Evolutionary conservation across 1,140 invertebrate species (phyloP), one percentile per base, ranked within the genome.

Genomic region (Maconellicoccus hirsutus): DNA sequence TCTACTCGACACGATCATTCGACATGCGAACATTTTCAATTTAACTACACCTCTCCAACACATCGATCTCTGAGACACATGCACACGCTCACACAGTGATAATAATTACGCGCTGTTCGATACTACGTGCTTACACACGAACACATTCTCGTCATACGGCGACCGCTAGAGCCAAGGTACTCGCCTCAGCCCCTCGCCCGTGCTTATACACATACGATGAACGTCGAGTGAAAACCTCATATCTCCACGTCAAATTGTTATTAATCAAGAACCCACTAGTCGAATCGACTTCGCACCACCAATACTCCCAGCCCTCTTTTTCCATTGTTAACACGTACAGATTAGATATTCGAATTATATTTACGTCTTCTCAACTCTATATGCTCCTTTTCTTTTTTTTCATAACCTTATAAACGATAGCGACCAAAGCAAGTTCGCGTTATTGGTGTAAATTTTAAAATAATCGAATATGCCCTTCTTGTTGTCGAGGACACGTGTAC

Each of bases 391-490:
- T 66, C 61, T 66, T 66, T 66, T 66, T 66, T n/a, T n/a, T n/a
- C n/a, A n/a, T n/a, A n/a, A 25, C 25, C 61, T 26, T 16, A 25
- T 8, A 23, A n/a, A 3, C 25, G 14, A 10, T 66, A 10, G 21
- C 42, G 42, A 22, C 3, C 16, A 59, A 16, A 19, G 4, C 21
- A 2, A 3, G 42, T 52, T 52, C 6, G 42, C 42, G 42, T 59
- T 59, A 16, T 59, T 4, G 16, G 52, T 25, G 61, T 66, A 66
- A 25, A 66, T 66, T 66, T 12, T 23, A 66, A 66, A 66, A 26
- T 66, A 66, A 66, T 66, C 61, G 25, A 66, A 66, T 66, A 66
- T 66, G 61, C 61, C 61, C 61, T 66, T 66, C 61, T 16, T 66
- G 19, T 19, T 61, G 25, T 26, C 21, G 61, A 25, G 7, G 21